These are phyloP conservation scores for Nerophis lumbriciformis DNA, from an alignment of 2,113 vertebrate species.

Conservation along the genomic window DNA sequence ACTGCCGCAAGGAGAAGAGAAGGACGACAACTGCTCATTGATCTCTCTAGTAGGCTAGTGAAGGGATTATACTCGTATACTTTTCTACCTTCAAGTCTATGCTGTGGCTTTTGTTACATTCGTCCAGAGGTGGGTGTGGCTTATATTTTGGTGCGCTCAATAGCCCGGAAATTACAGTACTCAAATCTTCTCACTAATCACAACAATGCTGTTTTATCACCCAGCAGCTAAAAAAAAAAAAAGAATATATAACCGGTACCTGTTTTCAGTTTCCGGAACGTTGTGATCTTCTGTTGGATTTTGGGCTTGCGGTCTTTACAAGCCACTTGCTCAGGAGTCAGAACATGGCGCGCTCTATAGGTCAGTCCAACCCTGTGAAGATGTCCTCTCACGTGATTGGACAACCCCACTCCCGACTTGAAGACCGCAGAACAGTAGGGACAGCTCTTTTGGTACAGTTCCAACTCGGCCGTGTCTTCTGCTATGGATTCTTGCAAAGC, in stretches of 20 bases:
- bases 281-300: slow-evolving; percentile 81
- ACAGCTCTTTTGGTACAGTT: slow-evolving; percentile 83
- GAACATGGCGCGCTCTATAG: slow-evolving; percentile 88
- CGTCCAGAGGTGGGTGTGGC: too few relatives aligned
- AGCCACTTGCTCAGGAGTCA: slow-evolving; percentile 87
- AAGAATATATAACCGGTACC: slow-evolving; percentile 62
- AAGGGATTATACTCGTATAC: too few relatives aligned
- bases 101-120: too few relatives aligned
- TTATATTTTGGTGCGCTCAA: too few relatives aligned
- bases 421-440: slow-evolving; percentile 91
- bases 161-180: too few relatives aligned
- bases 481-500: slow-evolving; percentile 37
- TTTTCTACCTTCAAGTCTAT: too few relatives aligned
- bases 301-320: slow-evolving; percentile 87
- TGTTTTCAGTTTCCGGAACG: slow-evolving; percentile 85
- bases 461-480: slow-evolving; percentile 47
- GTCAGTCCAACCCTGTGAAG: slow-evolving; percentile 89
- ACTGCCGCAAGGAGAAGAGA: too few relatives aligned
- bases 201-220: too few relatives aligned
- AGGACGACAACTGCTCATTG: too few relatives aligned
- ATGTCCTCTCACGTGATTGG: slow-evolving; percentile 90
- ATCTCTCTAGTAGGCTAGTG: too few relatives aligned
- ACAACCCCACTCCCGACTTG: slow-evolving; percentile 91
- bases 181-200: too few relatives aligned
- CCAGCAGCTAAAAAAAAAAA: too few relatives aligned